Conservation (phyloP, 1,140 invertebrate genomes). For the Cataglyphis hispanica region DNA sequence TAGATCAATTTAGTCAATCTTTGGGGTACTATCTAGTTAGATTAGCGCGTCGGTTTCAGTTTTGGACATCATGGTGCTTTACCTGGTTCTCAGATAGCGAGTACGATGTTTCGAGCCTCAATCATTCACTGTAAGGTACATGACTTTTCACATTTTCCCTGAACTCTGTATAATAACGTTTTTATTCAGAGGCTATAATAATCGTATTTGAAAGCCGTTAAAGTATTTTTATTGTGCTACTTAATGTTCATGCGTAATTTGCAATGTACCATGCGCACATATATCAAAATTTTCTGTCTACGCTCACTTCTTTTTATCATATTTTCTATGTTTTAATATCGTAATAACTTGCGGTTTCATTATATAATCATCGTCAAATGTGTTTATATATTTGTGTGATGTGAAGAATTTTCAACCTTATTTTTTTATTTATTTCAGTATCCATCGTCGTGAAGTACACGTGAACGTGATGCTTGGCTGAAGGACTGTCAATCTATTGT, state of each 20-base stretch:
- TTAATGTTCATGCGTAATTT: neutral
- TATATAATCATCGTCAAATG: neutral
- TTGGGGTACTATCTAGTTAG: conserved; percentile 51
- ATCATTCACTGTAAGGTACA: conserved; percentile 70
- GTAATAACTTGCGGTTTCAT: neutral
- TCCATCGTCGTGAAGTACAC: conserved; percentile 78
- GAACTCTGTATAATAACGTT: conserved; percentile 20
- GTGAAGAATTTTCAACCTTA: neutral
- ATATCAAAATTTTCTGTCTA: neutral
- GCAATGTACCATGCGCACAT: neutral
- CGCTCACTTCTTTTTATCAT: neutral
- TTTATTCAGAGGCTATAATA: neutral
- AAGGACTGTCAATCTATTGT: conserved; percentile 20
- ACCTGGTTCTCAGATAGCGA: conserved; percentile 84
- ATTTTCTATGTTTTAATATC: neutral
- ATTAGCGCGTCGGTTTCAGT: conserved; percentile 81
- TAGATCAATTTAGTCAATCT: neutral
- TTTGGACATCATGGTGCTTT: conserved; percentile 83
- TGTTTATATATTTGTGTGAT: neutral
- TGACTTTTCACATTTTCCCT: conserved; percentile 28
- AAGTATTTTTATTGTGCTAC: neutral
- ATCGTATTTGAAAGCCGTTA: neutral
- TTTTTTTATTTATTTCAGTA: conserved; percentile 77
- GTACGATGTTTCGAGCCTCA: conserved; percentile 59
- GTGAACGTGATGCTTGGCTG: conserved; percentile 64